Percentiles rank a stretch among this genome's conserved stretches.
phyloP scores from a whole-genome alignment of 2,113 vertebrate species.

The Catagonus wagneri region DNA sequence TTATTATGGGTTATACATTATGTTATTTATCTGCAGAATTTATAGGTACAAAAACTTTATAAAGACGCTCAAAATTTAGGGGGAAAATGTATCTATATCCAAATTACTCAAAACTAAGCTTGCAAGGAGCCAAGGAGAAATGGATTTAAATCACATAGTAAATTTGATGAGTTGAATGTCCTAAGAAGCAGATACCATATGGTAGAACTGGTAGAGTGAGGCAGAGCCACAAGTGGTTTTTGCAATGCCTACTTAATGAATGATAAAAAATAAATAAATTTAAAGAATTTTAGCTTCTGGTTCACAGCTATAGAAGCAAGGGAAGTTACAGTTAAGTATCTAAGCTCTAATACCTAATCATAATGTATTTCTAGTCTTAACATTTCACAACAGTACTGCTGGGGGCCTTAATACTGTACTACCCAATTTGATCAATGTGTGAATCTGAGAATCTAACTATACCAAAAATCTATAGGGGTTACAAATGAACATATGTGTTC shows the following conservation, averaged over 20 bases:
- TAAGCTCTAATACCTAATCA: constrained; percentile 60
- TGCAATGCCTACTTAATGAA: constrained; percentile 78
- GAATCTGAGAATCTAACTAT: not conserved
- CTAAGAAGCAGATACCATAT: constrained; percentile 66
- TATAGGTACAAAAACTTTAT: not conserved
- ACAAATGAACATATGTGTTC: not conserved
- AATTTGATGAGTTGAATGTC: constrained; percentile 71
- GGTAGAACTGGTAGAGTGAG: constrained; percentile 62
- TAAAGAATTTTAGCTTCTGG: constrained; percentile 71
- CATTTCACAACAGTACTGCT: not conserved
- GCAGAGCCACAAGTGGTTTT: constrained; percentile 76
- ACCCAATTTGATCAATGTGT: not conserved
- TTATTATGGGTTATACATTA: not conserved
- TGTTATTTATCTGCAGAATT: constrained; percentile 38
- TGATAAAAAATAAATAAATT: constrained; percentile 79
- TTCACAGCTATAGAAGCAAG: constrained; percentile 56
- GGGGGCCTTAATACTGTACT: not conserved
- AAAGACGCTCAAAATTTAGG: constrained; percentile 28
- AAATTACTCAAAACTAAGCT: constrained; percentile 43
- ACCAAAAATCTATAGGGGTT: not conserved
- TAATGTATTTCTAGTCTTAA: constrained; percentile 43
- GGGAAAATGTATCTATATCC: not conserved
- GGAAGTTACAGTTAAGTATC: constrained; percentile 66
- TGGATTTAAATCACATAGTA: constrained; percentile 58
- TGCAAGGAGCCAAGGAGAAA: not conserved